Base-by-base conservation (phyloP, 2,888 invertebrate genomes). In the Agrotis clavis region DNA sequence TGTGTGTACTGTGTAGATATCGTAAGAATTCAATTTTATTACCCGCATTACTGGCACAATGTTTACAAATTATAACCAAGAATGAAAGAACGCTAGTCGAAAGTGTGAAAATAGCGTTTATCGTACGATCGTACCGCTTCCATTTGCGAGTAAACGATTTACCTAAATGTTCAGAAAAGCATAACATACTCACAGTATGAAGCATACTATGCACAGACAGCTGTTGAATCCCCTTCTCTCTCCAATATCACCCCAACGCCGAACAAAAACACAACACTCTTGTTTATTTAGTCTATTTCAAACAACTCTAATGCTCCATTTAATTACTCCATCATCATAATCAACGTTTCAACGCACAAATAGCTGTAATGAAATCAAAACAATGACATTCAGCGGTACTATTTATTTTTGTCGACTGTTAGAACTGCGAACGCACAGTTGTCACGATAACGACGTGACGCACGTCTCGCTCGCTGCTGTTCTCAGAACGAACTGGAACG, bases 201-300 rank as follows among this genome's bases (percentile, higher is more conserved):
- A 94, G 92, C 96, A 95, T 95, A 94, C 94, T 95, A 95, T 94
- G 94, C 93, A 89, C 88, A 86, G 92, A 91, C 93, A 93, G 94
- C 92, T 94, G 93, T 90, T 93, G 88, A 92, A 90, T 89, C 88
- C 90, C 88, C 90, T 90, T 90, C 89, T 89, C 86, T 86, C 86
- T 86, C 77, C 79, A 88, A 88, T 83, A 86, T 89, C 87, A 87
- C 88, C 89, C 90, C 88, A 88, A 90, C 90, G 90, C 90, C 89
- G 87, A 92, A 91, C 87, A 84, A 92, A 93, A 93, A 93, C 94
- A 95, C 94, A 92, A 91, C 94, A 94, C 92, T 86, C 81, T 83
- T 88, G 87, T 90, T 90, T 92, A 86, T 90, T 90, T 91, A 86
- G 89, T 90, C 87, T 88, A 82, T 86, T 81, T 78, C 69, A 80